These are phyloP conservation scores for Leucoraja erinaceus DNA, from an alignment of 2,113 vertebrate genomes.

Conservation along the genomic window DNA sequence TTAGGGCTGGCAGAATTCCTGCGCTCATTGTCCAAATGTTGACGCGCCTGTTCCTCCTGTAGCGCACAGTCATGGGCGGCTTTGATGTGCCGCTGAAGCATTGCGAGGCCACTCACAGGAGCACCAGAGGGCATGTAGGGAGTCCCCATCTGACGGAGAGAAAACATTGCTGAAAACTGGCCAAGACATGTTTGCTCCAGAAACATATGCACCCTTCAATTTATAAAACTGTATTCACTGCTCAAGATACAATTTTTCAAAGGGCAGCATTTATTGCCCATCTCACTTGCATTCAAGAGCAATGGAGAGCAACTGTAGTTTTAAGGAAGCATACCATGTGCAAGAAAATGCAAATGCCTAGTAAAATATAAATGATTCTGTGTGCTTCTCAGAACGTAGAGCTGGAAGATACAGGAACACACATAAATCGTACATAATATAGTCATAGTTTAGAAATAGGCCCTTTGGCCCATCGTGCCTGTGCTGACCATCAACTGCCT, in stretches of 20 bases:
- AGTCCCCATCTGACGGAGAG: conserved; percentile 51
- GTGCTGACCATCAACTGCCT: too few relatives aligned
- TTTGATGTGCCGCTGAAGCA: conserved; percentile 91
- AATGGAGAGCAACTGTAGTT: not conserved
- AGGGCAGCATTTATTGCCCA: too few relatives aligned
- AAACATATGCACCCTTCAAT: not conserved
- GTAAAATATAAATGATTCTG: not conserved
- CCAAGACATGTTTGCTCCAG: not conserved
- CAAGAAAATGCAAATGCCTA: not conserved
- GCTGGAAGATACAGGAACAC: not conserved
- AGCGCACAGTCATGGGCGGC: conserved; percentile 82
- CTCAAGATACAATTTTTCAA: too few relatives aligned
- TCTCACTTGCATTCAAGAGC: not conserved
- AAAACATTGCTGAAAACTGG: conserved; percentile 39
- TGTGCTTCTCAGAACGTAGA: not conserved
- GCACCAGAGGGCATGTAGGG: conserved; percentile 69
- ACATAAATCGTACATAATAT: too few relatives aligned
- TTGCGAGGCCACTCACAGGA: conserved; percentile 73
- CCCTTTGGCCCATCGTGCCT: too few relatives aligned
- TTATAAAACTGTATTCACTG: too few relatives aligned
- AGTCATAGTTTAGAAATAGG: too few relatives aligned
- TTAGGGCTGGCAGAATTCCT: conserved; percentile 61
- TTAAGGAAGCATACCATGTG: not conserved
- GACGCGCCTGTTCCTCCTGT: conserved; percentile 76
- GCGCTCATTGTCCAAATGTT: conserved; percentile 76